These are phyloP conservation scores for Bambusicola thoracicus DNA, from an alignment of 2,113 vertebrate genomes.

Conservation along the genomic window DNA sequence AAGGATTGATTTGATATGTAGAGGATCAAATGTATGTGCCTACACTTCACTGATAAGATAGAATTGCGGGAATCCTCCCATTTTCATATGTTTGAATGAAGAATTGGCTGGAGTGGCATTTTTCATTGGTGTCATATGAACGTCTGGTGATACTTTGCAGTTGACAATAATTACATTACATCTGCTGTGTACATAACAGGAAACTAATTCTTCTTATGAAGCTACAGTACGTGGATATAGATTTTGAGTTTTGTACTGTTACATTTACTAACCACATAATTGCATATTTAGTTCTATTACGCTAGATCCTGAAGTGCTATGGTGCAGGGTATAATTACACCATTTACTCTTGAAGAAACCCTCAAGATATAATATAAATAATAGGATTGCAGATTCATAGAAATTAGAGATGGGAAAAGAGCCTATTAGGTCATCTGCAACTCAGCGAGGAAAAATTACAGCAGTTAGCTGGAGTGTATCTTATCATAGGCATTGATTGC, in stretches of 20 bases:
- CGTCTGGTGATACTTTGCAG: slow-evolving; percentile 29
- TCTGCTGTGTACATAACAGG: slow-evolving; percentile 55
- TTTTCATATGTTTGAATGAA: slow-evolving; percentile 28
- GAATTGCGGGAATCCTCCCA: not conserved
- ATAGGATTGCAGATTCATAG: slow-evolving; percentile 63
- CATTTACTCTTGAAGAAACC: slow-evolving; percentile 59
- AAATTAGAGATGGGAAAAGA: slow-evolving; percentile 67
- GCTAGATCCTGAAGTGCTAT: slow-evolving; percentile 26
- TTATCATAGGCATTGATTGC: slow-evolving; percentile 21
- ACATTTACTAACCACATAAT: slow-evolving; percentile 34
- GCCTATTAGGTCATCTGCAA: slow-evolving; percentile 58
- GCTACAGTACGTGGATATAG: slow-evolving; percentile 4
- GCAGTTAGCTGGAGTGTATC: slow-evolving; percentile 38
- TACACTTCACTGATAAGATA: slow-evolving; percentile 20
- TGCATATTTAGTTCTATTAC: slow-evolving; percentile 26
- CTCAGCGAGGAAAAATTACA: slow-evolving; percentile 45
- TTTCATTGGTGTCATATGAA: slow-evolving; percentile 6
- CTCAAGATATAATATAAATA: slow-evolving; percentile 69
- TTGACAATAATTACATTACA: slow-evolving; percentile 66
- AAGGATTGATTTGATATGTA: slow-evolving; percentile 23
- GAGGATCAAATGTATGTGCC: not conserved
- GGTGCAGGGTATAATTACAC: slow-evolving; percentile 50
- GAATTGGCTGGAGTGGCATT: slow-evolving; percentile 36
- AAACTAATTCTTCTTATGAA: slow-evolving; percentile 1
- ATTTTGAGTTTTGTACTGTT: slow-evolving; percentile 31